A percentile compares a stretch with the other conserved stretches of the same genome.
Evolutionary conservation across 2,113 vertebrate species (phyloP).

Genomic region (Xiphorhynchus elegans): DNA sequence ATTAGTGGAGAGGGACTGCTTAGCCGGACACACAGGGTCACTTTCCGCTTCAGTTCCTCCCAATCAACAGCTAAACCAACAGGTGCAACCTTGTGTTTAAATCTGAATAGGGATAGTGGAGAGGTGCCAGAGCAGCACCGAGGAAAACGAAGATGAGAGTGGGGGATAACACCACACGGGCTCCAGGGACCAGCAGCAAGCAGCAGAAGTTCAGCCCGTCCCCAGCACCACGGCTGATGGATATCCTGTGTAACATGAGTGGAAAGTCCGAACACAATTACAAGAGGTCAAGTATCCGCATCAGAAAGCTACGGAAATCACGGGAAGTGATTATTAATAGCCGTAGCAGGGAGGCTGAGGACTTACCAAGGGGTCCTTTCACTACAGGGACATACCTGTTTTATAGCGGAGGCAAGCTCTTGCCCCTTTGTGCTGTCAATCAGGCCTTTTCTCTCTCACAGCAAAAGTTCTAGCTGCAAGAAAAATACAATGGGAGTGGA

Average conservation of each 20-base stretch:
- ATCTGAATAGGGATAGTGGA: not conserved
- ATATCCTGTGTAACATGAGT: conserved; percentile 21
- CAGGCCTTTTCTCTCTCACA: not conserved
- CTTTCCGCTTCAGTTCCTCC: conserved; percentile 5
- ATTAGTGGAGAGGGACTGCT: not conserved
- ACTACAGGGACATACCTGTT: not conserved
- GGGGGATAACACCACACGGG: not conserved
- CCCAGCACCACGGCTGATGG: not conserved
- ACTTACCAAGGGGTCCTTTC: conserved; percentile 21
- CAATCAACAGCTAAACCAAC: not conserved
- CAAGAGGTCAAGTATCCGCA: not conserved
- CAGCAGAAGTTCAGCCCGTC: not conserved
- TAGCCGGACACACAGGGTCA: not conserved
- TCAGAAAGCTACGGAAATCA: conserved; percentile 26
- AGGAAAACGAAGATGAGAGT: not conserved
- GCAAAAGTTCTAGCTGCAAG: not conserved
- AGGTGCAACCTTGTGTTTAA: conserved; percentile 39
- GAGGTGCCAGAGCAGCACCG: not conserved
- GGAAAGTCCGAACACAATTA: not conserved
- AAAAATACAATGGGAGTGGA: accelerated
- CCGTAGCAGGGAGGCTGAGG: not conserved
- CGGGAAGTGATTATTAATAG: conserved; percentile 49
- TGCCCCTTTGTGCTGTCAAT: conserved; percentile 3
- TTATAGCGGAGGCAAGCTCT: not conserved
- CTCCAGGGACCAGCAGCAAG: accelerated